These are phyloP conservation scores for Trichonephila inaurata DNA, from an alignment of 1,140 invertebrate species.

Conservation along the genomic window DNA sequence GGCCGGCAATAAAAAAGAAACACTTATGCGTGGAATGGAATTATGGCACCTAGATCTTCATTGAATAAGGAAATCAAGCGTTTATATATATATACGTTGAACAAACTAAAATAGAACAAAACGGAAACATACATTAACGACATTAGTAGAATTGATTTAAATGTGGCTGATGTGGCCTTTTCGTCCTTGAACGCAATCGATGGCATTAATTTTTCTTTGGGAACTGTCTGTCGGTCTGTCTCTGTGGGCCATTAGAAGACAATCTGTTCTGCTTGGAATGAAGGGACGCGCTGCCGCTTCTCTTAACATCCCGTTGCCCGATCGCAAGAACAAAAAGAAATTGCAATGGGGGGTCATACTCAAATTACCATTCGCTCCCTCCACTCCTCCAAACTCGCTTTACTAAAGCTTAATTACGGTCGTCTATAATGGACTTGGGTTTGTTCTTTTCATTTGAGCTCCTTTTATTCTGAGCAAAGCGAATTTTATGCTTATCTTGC, in stretches of 20 bases:
- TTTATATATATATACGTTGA: slow-evolving; percentile 49
- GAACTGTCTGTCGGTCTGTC: slow-evolving; percentile 72
- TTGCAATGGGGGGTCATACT: slow-evolving; percentile 8
- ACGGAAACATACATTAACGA: slow-evolving; percentile 76
- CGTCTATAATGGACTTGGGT: too few species aligned
- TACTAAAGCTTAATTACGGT: too few species aligned
- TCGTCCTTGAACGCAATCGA: slow-evolving; percentile 75
- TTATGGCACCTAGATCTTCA: slow-evolving; percentile 70
- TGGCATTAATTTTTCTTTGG: slow-evolving; percentile 76
- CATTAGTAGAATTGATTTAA: slow-evolving; percentile 76
- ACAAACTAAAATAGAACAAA: slow-evolving; percentile 74
- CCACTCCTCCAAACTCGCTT: background rate
- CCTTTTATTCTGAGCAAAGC: background rate
- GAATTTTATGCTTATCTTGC: background rate
- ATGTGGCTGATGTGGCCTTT: slow-evolving; percentile 74
- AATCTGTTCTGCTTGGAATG: slow-evolving; percentile 75
- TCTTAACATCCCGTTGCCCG: slow-evolving; percentile 74
- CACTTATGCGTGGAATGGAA: slow-evolving; percentile 37
- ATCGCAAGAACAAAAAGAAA: slow-evolving; percentile 63
- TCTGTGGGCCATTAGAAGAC: slow-evolving; percentile 75
- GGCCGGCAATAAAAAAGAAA: slow-evolving; percentile 55
- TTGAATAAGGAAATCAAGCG: slow-evolving; percentile 75
- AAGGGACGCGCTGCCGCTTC: slow-evolving; percentile 53
- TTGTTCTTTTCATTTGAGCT: slow-evolving; percentile 3
- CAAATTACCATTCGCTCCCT: slow-evolving; percentile 31